phyloP scores from a whole-genome alignment of 2,113 vertebrate genomes.

The Pampusana beccarii region DNA sequence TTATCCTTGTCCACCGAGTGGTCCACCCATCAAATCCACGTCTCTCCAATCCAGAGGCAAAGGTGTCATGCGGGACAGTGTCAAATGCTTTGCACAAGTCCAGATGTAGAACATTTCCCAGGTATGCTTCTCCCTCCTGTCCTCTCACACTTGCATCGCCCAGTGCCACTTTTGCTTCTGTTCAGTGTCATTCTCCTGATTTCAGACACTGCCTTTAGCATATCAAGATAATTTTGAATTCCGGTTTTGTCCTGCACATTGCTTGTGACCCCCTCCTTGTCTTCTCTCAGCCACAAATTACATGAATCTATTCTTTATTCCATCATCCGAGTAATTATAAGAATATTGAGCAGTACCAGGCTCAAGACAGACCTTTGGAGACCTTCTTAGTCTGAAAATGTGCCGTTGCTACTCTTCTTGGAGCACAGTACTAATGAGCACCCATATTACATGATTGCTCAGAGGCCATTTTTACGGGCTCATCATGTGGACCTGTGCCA shows the following conservation, averaged over 20 bases:
- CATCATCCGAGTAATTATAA: neutral
- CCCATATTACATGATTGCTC: neutral
- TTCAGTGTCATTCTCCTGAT: neutral
- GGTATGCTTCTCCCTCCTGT: neutral
- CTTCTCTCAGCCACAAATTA: constrained; percentile 16
- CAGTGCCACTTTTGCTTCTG: neutral
- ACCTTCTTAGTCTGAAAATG: neutral
- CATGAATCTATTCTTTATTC: constrained; percentile 13
- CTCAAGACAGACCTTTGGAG: neutral
- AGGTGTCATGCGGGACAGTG: no score
- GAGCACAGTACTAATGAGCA: neutral
- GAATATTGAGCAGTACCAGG: neutral
- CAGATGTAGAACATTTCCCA: neutral
- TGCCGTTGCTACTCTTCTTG: neutral
- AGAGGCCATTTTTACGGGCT: neutral
- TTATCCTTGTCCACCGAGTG: no score
- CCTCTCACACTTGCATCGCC: neutral
- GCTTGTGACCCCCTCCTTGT: neutral
- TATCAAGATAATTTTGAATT: neutral
- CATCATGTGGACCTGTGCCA: neutral
- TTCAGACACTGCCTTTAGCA: neutral
- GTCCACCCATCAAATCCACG: no score
- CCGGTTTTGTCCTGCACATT: neutral
- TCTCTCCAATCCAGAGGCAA: no score
- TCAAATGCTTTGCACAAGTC: no score